Evolutionary conservation across 2,888 invertebrate genomes (phyloP), one percentile per base, ranked within the genome.

Genomic region (Horisme vitalbata): DNA sequence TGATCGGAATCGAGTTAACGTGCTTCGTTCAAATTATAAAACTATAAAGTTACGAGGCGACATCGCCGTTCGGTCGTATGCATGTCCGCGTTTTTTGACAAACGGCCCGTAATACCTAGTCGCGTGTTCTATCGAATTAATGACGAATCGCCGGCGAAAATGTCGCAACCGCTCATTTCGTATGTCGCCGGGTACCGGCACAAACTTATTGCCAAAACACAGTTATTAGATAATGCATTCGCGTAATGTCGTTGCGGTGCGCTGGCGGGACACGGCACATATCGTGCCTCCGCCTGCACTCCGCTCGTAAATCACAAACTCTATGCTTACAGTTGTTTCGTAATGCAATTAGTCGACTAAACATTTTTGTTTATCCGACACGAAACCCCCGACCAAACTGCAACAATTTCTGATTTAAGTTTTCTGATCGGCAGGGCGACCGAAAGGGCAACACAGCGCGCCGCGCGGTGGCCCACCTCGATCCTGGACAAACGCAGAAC

Each of bases 401-500:
- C 51, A 18, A 21, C 46, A 15, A 31, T 27, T 41, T 43, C 55
- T 60, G 45, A 60, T 47, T 45, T n/a, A 28, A 43, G 20, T 49
- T 45, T 55, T 38, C 52, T 13, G 49, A 55, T 43, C 75, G 55
- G 24, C 91, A 92, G 95, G 95, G 70, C 91, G 96, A 69, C 96
- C 96, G 41, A 96, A 97, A 76, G 97, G 97, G 31, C 97, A 97
- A 72, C 97, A 97, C 85, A 96, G 96, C 66, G 96, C 97, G 24
- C 96, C 96, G 13, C 91, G 97, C 59, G 96, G 97, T 13, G 97
- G 97, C 7, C 97, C 97, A 7, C 97, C 97, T 0, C 91, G 97
- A 41, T 97, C 97, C 1, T 97, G 97, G 97, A 97, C 96, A 52
- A 97, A 97, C 84, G 95, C 95, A 23, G 97, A 97, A 71, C 91